Conservation (phyloP, 2,797 vertebrate genomes). For the Neostethus bicornis region DNA sequence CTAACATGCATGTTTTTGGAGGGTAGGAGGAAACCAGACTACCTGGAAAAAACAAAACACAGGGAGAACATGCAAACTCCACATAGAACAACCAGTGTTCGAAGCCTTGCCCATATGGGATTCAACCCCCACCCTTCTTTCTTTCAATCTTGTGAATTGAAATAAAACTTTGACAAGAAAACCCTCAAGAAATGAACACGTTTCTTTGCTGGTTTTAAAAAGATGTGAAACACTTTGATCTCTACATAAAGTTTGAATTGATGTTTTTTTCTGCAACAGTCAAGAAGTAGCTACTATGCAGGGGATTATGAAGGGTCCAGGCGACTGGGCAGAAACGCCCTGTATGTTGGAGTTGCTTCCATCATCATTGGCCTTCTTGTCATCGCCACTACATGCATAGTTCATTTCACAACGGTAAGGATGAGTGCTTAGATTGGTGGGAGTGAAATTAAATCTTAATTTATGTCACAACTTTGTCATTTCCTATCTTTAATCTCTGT, state of each 20-base stretch:
- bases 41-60: no score
- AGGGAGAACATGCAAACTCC: no score
- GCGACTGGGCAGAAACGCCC: conserved; percentile 86
- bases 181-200: conserved; percentile 1
- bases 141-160: conserved; percentile 25
- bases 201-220: background rate
- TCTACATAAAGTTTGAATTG: background rate
- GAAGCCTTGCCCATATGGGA: conserved; percentile 43
- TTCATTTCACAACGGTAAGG: conserved; percentile 86
- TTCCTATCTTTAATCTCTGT: no score
- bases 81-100: no score
- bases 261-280: conserved; percentile 70
- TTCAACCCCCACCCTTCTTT: no score
- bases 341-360: conserved; percentile 85
- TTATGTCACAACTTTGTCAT: background rate
- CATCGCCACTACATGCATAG: conserved; percentile 80
- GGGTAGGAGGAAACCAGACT: no score
- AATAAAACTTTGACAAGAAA: background rate
- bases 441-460: background rate
- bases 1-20: no score
- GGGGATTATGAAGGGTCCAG: conserved; percentile 89
- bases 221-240: background rate
- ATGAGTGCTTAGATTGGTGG: background rate
- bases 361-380: conserved; percentile 89
- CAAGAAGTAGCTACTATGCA: conserved; percentile 86